A percentile compares a stretch with the other conserved stretches of the same genome.
These are phyloP conservation scores for Echeneis naucrates DNA, from an alignment of 2,797 vertebrate species.

Conservation along the genomic window DNA sequence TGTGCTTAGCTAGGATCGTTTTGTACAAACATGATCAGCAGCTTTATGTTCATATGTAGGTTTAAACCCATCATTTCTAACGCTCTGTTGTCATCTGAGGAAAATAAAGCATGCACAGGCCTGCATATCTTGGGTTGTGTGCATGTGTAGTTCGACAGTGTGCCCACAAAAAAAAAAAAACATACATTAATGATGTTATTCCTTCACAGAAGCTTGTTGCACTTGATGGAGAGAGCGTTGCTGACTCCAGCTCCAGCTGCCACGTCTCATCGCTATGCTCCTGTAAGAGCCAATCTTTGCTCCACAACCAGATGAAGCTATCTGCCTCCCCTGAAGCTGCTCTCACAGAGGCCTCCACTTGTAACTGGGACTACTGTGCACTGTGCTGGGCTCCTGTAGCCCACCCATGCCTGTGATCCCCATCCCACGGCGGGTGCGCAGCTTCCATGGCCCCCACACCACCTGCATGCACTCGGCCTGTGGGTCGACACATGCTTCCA, in stretches of 20 bases:
- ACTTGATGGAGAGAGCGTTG: conserved; percentile 4
- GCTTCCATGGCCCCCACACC: conserved; percentile 98
- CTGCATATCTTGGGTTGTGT: conserved; percentile 15
- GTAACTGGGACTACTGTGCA: conserved; percentile 66
- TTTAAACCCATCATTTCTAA: not conserved
- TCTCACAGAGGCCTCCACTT: conserved; percentile 57
- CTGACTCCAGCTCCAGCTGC: not conserved
- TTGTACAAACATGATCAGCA: not conserved
- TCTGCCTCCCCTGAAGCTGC: conserved; percentile 46
- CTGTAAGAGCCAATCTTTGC: conserved; percentile 18
- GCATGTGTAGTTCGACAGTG: not conserved
- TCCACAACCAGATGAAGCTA: conserved; percentile 68
- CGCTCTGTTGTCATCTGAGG: not conserved
- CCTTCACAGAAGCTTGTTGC: conserved; percentile 41
- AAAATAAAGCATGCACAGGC: not conserved
- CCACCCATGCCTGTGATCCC: conserved; percentile 97
- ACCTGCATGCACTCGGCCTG: conserved; percentile 98
- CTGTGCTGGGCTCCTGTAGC: conserved; percentile 77
- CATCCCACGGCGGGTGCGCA: conserved; percentile 96
- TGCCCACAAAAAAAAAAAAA: not conserved
- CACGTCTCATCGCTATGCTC: conserved; percentile 24
- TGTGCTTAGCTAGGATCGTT: not conserved
- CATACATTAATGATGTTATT: not conserved
- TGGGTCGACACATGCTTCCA: conserved; percentile 89
- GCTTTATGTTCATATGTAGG: too few species aligned